These are phyloP conservation scores for Galeopterus variegatus DNA, from an alignment of 2,113 vertebrate species.

Conservation along the genomic window DNA sequence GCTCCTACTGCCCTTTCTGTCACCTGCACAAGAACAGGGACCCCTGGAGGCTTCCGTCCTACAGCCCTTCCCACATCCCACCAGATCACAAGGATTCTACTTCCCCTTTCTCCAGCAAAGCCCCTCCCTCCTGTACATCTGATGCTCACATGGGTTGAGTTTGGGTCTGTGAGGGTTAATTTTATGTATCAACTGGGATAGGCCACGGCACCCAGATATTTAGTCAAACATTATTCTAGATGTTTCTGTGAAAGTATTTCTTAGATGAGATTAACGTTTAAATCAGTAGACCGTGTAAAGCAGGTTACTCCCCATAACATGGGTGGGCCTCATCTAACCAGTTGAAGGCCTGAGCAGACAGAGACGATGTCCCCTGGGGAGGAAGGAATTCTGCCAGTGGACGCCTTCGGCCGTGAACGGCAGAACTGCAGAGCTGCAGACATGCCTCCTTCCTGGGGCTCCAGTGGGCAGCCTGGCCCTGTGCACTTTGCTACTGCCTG, in stretches of 20 bases:
- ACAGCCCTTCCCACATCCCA: fast-evolving
- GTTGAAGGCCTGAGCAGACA: neutral
- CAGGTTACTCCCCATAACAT: too few species aligned
- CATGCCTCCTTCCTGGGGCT: neutral
- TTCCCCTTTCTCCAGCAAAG: neutral
- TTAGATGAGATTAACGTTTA: neutral
- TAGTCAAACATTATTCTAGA: neutral
- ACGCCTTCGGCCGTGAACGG: neutral
- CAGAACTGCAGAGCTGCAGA: neutral
- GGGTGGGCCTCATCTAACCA: neutral
- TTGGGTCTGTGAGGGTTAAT: neutral
- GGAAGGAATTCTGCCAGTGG: neutral
- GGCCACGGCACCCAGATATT: neutral
- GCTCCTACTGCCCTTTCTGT: fast-evolving
- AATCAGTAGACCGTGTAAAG: neutral
- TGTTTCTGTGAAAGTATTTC: neutral
- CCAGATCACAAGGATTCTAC: neutral
- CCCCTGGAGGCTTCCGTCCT: neutral
- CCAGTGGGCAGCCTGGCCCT: neutral
- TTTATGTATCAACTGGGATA: neutral
- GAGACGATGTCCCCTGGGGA: neutral
- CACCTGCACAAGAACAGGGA: neutral
- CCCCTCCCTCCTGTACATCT: fast-evolving
- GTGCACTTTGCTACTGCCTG: neutral
- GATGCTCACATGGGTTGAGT: neutral